phyloP scores from a whole-genome alignment of 2,888 invertebrate species.

The Idaea aversata region DNA sequence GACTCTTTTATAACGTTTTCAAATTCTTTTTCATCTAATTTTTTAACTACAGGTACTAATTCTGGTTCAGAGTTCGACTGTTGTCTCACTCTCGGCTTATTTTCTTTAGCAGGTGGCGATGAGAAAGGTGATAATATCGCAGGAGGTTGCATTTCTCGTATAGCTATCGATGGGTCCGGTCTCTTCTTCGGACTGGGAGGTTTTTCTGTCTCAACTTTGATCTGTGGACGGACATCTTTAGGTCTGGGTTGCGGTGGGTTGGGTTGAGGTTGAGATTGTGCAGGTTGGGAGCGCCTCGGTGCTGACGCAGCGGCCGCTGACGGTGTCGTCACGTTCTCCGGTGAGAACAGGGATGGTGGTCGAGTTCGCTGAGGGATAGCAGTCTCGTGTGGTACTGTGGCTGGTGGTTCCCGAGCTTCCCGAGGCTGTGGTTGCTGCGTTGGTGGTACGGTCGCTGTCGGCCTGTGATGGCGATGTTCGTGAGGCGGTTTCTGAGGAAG shows the following conservation, averaged over 20 bases:
- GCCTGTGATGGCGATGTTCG: slow-evolving; percentile 61
- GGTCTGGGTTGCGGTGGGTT: slow-evolving; percentile 33
- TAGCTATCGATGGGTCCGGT: slow-evolving; percentile 57
- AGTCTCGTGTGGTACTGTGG: slow-evolving; percentile 38
- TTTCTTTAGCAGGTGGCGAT: slow-evolving; percentile 56
- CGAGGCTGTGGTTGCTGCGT: slow-evolving; percentile 28
- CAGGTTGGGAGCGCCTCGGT: slow-evolving; percentile 39
- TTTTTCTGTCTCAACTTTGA: slow-evolving; percentile 32
- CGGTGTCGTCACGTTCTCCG: slow-evolving; percentile 80
- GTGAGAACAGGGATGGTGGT: slow-evolving; percentile 83
- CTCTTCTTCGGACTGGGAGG: slow-evolving; percentile 60
- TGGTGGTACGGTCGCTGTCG: slow-evolving; percentile 46
- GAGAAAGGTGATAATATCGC: slow-evolving; percentile 75
- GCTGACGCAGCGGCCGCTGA: slow-evolving; percentile 62
- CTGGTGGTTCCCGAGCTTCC: slow-evolving; percentile 30
- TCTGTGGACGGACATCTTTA: slow-evolving; percentile 37
- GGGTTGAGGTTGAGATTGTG: slow-evolving; percentile 36
- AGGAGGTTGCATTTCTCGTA: slow-evolving; percentile 67
- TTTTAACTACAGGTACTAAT: slow-evolving; percentile 81
- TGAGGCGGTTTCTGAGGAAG: slow-evolving; percentile 51
- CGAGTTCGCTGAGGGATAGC: slow-evolving; percentile 58
- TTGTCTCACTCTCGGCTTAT: slow-evolving; percentile 52
- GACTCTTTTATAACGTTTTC: slow-evolving; percentile 81
- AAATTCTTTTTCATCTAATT: slow-evolving; percentile 80
- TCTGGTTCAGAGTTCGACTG: slow-evolving; percentile 81